Conservation (phyloP, 2,888 invertebrate species). For the Belgica antarctica region DNA sequence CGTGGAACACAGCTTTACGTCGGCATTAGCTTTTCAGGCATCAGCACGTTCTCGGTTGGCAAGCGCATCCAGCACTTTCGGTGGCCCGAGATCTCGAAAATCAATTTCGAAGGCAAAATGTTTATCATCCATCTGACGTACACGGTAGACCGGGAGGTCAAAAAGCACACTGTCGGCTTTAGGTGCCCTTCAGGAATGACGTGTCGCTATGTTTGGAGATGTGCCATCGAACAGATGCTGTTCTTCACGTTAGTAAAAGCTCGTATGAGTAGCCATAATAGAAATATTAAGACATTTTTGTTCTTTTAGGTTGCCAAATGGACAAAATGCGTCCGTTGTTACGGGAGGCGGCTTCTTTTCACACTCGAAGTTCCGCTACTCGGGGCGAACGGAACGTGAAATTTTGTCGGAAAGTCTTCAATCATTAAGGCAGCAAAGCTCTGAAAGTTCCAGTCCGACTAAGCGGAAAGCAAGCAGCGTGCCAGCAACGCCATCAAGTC, state of each 20-base stretch:
- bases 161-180: constrained; percentile 92
- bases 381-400: constrained; percentile 88
- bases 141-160: constrained; percentile 70
- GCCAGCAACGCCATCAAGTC: constrained; percentile 82
- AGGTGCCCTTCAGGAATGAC: constrained; percentile 90
- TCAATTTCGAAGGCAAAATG: constrained; percentile 97
- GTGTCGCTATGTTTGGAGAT: constrained; percentile 95
- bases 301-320: constrained; percentile 70
- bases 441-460: constrained; percentile 59
- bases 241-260: constrained; percentile 85
- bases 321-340: constrained; percentile 79
- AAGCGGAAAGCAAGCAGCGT: constrained; percentile 81
- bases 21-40: constrained; percentile 93
- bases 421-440: constrained; percentile 62
- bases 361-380: constrained; percentile 90
- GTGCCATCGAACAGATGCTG: constrained; percentile 95
- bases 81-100: constrained; percentile 93
- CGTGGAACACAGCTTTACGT: constrained; percentile 88
- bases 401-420: constrained; percentile 79
- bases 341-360: constrained; percentile 90
- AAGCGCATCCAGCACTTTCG: constrained; percentile 91
- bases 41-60: constrained; percentile 91
- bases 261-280: constrained; percentile 16
- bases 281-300: constrained; percentile 28
- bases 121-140: constrained; percentile 92